Evolutionary conservation across 2,113 vertebrate genomes (phyloP), one percentile per base, ranked within the genome.

Genomic region (Nesospiza acunhae): DNA sequence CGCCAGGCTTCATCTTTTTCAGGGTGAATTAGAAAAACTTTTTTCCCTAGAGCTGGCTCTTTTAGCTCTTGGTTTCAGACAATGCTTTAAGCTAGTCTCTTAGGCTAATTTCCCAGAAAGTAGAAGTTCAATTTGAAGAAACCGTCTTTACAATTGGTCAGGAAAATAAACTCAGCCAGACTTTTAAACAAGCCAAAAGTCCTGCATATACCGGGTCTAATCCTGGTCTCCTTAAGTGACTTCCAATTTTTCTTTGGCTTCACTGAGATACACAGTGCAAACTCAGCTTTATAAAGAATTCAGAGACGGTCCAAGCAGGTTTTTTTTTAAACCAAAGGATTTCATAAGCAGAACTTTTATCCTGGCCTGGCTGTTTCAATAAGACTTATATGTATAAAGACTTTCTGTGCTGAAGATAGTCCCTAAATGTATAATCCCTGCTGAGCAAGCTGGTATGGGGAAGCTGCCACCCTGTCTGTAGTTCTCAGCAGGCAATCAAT

Each of bases 321-420:
- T 87, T 84, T 66, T 66, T 93, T 84, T 56, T 28, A 63, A 84
- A 93, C 33, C 27, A 79, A 66, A 88, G 41, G 44, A 79, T 76
- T 96, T 93, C 16, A 84, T 73, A 90, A 96, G 81, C 67, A 90
- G 73, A 92, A 81, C 60, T 93, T 86, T 86, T 87, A 91, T 91
- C 70, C 79, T 27, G 49, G 64, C n/a, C 30, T 78, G 66, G 55
- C 18, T 73, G 24, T 75, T 91, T 93, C 89, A 86, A 90, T 76
- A 73, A 52, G 68, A 74, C 26, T 93, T 89, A 58, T 10, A 58
- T 10, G 2, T 73, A 60, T 39, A 87, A 97, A 95, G 76, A 30
- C 35, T 78, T 88, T 60, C 80, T 64, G 72, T 77, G 60, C 82
- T 62, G 69, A 93, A 63, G 87, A 76, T 80, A 89, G 77, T 55